Evolutionary conservation across 64 coral and sea anemone species (phyloP).

Genomic region (Catalaphyllia jardinei): DNA sequence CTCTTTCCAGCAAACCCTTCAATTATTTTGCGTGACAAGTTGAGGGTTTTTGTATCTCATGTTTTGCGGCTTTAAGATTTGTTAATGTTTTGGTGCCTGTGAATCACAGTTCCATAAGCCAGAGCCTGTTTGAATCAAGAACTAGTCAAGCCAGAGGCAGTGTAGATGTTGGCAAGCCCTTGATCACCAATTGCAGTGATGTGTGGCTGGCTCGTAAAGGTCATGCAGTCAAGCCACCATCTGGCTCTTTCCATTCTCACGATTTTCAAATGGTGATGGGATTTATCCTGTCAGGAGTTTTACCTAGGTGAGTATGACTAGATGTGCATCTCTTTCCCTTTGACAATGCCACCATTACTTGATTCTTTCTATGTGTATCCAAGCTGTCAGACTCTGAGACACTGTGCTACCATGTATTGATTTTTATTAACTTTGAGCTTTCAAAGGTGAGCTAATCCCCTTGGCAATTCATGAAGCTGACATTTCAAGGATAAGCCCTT

Average conservation of each 20-base stretch:
- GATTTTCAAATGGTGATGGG: conserved; percentile 94
- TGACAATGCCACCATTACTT: too few relatives aligned
- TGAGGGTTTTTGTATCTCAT: background rate
- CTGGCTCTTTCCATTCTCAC: conserved; percentile 94
- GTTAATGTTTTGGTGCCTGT: background rate
- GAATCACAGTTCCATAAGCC: conserved; percentile 2
- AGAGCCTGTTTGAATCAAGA: conserved; percentile 42
- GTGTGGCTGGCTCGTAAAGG: conserved; percentile 89
- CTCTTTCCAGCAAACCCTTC: too few relatives aligned
- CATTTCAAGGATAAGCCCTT: too few relatives aligned
- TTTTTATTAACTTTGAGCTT: too few relatives aligned
- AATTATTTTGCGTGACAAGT: too few relatives aligned
- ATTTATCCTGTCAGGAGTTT: conserved; percentile 78
- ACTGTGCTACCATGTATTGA: too few relatives aligned
- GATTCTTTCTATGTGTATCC: too few relatives aligned
- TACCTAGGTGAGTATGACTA: conserved; percentile 62
- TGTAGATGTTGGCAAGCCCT: conserved; percentile 21
- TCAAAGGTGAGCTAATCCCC: too few relatives aligned
- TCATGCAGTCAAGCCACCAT: conserved; percentile 82
- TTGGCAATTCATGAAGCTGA: too few relatives aligned
- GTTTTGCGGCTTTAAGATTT: background rate
- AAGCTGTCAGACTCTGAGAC: too few relatives aligned
- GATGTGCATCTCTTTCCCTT: background rate
- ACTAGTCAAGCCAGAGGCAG: background rate
- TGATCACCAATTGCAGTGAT: conserved; percentile 83